These are phyloP conservation scores for Sebastes hubbsi DNA, from an alignment of 2,797 vertebrate species.

Conservation along the genomic window DNA sequence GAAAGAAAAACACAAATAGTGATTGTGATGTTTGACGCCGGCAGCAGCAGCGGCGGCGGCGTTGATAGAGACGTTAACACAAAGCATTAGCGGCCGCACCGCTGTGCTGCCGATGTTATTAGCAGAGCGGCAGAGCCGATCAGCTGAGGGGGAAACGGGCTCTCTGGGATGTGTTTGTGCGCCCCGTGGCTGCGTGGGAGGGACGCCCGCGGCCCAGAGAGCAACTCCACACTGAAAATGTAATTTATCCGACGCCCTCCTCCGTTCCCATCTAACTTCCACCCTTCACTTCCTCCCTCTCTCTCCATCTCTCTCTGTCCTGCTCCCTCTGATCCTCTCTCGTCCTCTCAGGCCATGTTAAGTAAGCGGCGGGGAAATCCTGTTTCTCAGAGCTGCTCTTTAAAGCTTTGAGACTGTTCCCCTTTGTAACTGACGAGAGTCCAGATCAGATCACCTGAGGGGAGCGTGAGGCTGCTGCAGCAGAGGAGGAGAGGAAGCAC, in stretches of 20 bases:
- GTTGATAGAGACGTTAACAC: constrained; percentile 30
- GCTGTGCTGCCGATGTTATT: not conserved
- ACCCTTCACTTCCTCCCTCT: not conserved
- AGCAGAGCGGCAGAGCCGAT: not conserved
- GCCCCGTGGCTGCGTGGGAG: constrained; percentile 4
- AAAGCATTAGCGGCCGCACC: constrained; percentile 2
- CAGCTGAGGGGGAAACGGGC: not conserved
- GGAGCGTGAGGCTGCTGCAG: not conserved
- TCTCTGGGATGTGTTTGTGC: not conserved
- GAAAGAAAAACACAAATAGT: not conserved
- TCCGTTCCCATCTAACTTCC: not conserved
- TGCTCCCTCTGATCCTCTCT: not conserved
- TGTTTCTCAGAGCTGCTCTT: not conserved
- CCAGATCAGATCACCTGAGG: not conserved
- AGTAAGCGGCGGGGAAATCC: not conserved
- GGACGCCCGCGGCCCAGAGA: not conserved
- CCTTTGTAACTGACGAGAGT: not conserved
- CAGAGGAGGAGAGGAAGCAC: no score
- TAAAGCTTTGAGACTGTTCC: not conserved
- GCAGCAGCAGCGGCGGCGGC: not conserved
- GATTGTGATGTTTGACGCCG: not conserved
- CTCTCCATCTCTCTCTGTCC: not conserved
- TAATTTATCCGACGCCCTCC: constrained; percentile 15
- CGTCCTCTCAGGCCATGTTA: not conserved
- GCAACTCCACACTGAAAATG: not conserved